Base-by-base conservation (phyloP, 2,113 vertebrate genomes). In the Limnothrissa miodon region DNA sequence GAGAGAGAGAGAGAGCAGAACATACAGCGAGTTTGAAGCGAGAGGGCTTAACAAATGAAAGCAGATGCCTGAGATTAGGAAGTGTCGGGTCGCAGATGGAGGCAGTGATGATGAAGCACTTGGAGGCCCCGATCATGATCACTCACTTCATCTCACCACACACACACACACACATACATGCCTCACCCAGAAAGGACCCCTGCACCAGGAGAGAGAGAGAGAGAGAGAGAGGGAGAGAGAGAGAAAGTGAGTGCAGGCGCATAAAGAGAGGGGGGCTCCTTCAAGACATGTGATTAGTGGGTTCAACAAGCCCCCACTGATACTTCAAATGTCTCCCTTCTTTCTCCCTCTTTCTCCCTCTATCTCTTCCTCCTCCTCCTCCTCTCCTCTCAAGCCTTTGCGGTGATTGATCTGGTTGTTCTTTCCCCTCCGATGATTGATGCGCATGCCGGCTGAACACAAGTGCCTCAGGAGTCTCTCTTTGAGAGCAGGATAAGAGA, bases 21-120 rank as follows among this genome's bases (percentile, higher is more conserved):
- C 93, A 88, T 92, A 91, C 92, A 92, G 89, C 92, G 91, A 92
- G 91, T 95, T 95, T 74, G 66, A 29, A 96, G 94, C 93, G 94
- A 97, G 94, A 97, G 94, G 93, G 91, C 94, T 96, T 96, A 95
- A 95, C 95, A 97, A 96, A 97, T 96, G 96, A 96, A 97, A 96
- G 95, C 97, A 97, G 96, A 98, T 96, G 97, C 95, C 95, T 97
- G 96, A 96, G 96, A 97, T 98, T 96, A 97, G 94, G 95, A 96
- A 95, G 94, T 96, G 96, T 98, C 96, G 95, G 94, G 95, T 95
- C 95, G 93, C 95, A 95, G 95, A 94, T 92, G 92, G 96, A 96
- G 95, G 94, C 95, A 93, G 94, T 93, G 93, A 94, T 97, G 97
- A 98, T 97, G 94, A 95, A 97, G 95, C 94, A 93, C 94, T 95